Conservation (phyloP, 2,888 invertebrate species). For the Drosophila emarginata region DNA sequence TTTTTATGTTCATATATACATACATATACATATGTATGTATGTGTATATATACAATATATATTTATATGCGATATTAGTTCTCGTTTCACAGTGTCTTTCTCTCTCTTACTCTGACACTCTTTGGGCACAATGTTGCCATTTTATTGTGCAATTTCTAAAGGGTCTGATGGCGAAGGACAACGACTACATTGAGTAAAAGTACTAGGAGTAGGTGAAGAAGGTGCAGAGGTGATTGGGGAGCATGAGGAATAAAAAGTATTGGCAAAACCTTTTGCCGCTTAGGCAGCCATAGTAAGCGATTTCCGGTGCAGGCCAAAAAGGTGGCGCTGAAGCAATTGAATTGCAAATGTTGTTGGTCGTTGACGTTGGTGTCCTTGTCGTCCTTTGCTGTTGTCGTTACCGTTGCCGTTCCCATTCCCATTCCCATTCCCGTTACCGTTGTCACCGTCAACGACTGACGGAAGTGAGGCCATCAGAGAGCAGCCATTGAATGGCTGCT, state of each 20-base stretch:
- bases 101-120: background rate
- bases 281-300: conserved; percentile 72
- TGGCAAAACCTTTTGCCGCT: conserved; percentile 58
- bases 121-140: conserved; percentile 53
- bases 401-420: too few relatives aligned
- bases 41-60: conserved; percentile 22
- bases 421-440: conserved; percentile 13
- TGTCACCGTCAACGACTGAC: conserved; percentile 26
- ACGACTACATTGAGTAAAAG: background rate
- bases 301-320: conserved; percentile 73
- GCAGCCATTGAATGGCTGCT: conserved; percentile 62
- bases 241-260: conserved; percentile 34
- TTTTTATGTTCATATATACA: conserved; percentile 8
- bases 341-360: conserved; percentile 77
- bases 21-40: background rate
- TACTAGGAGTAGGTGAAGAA: background rate
- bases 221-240: background rate
- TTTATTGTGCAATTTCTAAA: conserved; percentile 65
- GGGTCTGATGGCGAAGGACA: conserved; percentile 11
- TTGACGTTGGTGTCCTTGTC: conserved; percentile 35
- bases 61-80: conserved; percentile 55
- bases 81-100: conserved; percentile 10
- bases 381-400: conserved; percentile 1
- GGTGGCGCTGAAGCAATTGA: conserved; percentile 75
- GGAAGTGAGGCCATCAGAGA: conserved; percentile 73